Base-by-base conservation (phyloP, 2,113 vertebrate species). In the Dasyprocta punctata region DNA sequence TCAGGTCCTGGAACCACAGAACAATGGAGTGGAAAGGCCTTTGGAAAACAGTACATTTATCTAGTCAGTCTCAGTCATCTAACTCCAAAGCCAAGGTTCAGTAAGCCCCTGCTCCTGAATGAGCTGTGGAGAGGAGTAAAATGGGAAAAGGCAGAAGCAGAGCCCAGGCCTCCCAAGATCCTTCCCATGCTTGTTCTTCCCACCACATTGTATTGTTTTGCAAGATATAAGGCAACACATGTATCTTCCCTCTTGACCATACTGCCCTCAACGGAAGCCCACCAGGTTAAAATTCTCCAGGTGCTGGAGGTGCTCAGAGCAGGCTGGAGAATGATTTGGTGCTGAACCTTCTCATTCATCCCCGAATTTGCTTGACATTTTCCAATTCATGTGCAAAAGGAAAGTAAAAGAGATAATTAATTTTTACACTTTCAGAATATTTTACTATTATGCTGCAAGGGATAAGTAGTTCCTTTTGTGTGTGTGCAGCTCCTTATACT, bases 311-410 rank as follows among this genome's bases (percentile, higher is more conserved):
- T 81, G 71, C 56, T 95, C 82, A 52, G 47, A 87, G 96, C 83
- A 89, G 41, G 61, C 38, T 87, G 52, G 56, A 60, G 75, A 61
- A n/a, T 67, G n/a, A 67, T 49, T 90, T 82, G 52, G 47, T 80
- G 24, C 92, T 96, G 95, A 73, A 85, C 85, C 17, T 90, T 91
- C 22, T 97, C 77, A 90, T 93, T 75, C 60, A 58, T 85, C 17
- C 52, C 94, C 84, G 96, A 96, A 81, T 90, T 92, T 97, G 96
- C 86, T 88, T 98, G 93, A 93, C 73, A 96, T 98, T 98, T 98
- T 89, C 67, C 61, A 90, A 92, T 24, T 97, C 96, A 94, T 95
- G 97, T 98, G 75, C 77, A 94, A 44, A 89, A 81, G 44, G 71
- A 97, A 69, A 97, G 92, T 90, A 97, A 98, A 97, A 65, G 44